Evolutionary conservation across 2,888 invertebrate species (phyloP), one percentile per base, ranked within the genome.

Genomic region (Agrypnus murinus): DNA sequence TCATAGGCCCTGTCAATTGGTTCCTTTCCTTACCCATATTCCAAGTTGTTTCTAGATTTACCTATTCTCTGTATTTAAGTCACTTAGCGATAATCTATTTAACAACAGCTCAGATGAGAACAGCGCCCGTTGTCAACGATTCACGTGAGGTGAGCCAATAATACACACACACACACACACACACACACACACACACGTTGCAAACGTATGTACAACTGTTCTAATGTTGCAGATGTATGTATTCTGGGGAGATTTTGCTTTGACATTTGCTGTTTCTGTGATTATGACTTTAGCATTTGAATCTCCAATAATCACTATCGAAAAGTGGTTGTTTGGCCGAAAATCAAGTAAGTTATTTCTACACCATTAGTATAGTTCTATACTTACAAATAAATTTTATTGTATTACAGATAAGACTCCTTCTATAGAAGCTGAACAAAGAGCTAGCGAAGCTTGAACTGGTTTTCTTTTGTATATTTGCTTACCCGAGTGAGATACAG

Each of bases 21-120:
- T 86, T 88, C 72, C 80, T 88, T 0, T 87, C 87, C 0, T 75
- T 86, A 2, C 74, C 77, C 8, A 68, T 87, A 40, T 88, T 88
- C 86, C 86, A 87, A 79, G 80, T 88, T 9, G 84, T 88, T 0
- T 86, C 87, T 1, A 84, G 87, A 1, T 81, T 89, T 2, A 87
- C 88, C 0, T 88, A 86, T 70, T 87, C 86, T 1, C 84, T 88
- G 76, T 89, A 87, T 73, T 77, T 89, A 8, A 74, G 86, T 0
- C 89, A 89, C 74, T 76, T 85, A n/a, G 81, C 84, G 0, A 80
- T 88, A 58, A 45, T 76, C n/a, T 10, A 46, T 2, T 66, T 72
- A n/a, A 67, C 74, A 7, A 66, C 72, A 12, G 77, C 73, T 34
- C 71, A 74, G 10, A 53, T 69, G 48, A 74, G 80, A 63, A 71